Evolutionary conservation across 2,797 vertebrate species (phyloP).

Genomic region (Anguilla marmorata): DNA sequence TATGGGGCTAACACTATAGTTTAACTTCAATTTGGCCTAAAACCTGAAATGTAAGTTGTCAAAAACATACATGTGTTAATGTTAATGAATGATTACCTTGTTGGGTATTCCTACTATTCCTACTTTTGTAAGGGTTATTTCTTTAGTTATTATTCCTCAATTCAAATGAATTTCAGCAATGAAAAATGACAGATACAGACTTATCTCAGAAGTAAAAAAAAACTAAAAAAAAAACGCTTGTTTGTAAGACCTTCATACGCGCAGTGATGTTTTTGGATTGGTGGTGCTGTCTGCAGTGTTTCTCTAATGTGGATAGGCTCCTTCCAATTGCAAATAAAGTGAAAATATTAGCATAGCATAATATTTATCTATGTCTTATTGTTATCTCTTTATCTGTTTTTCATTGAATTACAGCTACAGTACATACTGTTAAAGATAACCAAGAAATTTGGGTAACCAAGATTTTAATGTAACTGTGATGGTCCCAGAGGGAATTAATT

Average conservation of each 20-base stretch:
- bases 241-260: background rate
- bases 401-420: too few relatives aligned
- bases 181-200: background rate
- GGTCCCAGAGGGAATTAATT: too few relatives aligned
- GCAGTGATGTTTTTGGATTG: background rate
- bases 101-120: background rate
- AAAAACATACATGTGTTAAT: background rate
- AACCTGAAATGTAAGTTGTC: background rate
- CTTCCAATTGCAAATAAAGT: background rate
- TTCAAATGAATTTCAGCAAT: background rate
- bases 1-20: background rate
- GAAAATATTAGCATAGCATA: background rate
- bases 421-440: too few relatives aligned
- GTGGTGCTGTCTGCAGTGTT: background rate
- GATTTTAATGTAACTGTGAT: too few relatives aligned
- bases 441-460: too few relatives aligned
- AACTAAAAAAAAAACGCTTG: too few relatives aligned
- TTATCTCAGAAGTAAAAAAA: background rate
- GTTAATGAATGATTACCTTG: background rate
- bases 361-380: too few relatives aligned
- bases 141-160: background rate
- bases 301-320: background rate
- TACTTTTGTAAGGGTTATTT: background rate
- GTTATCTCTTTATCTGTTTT: too few relatives aligned
- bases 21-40: background rate